phyloP scores from a whole-genome alignment of 1,140 invertebrate genomes.

The Pararge aegeria region DNA sequence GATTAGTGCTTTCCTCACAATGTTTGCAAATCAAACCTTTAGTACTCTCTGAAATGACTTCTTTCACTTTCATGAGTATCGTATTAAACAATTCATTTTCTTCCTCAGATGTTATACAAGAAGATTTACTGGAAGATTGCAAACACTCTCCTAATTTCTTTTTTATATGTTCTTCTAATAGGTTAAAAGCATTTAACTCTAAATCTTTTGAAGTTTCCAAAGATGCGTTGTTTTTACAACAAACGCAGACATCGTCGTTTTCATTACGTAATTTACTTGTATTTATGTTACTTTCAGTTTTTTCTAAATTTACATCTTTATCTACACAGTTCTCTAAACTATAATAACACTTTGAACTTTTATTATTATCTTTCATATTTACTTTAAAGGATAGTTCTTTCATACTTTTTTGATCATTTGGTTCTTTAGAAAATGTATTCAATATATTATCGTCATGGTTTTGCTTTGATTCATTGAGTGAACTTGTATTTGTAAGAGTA shows the following conservation, averaged over 20 bases:
- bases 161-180: conserved; percentile 61
- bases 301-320: neutral
- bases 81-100: conserved; percentile 48
- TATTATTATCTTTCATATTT: neutral
- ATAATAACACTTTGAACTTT: neutral
- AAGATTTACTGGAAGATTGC: conserved; percentile 32
- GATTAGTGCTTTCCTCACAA: conserved; percentile 20
- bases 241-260: conserved; percentile 44
- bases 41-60: conserved; percentile 52
- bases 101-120: conserved; percentile 42
- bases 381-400: neutral
- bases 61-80: conserved; percentile 54
- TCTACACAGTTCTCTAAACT: neutral
- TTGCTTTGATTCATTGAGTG: neutral
- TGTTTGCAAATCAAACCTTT: conserved; percentile 46
- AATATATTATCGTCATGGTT: neutral
- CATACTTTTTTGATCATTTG: neutral
- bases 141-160: conserved; percentile 51
- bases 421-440: neutral
- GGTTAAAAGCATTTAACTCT: conserved; percentile 62
- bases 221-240: conserved; percentile 46
- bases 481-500: conserved; percentile 39
- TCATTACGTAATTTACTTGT: conserved; percentile 4
- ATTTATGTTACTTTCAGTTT: neutral
- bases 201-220: conserved; percentile 52